Evolutionary conservation across 2,888 invertebrate species (phyloP).

Genomic region (Dorcus hopei): DNA sequence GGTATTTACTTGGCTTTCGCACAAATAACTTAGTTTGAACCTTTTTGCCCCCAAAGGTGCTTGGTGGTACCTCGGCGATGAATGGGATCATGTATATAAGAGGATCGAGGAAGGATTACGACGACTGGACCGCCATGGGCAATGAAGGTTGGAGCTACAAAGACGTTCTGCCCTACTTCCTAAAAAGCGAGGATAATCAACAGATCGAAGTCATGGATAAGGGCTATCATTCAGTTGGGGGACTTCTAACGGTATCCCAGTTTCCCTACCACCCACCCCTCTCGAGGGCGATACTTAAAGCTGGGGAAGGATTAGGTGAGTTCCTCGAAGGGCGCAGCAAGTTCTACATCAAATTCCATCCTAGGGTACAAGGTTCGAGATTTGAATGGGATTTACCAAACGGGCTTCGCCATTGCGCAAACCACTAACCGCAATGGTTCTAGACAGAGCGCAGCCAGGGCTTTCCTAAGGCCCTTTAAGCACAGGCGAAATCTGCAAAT

Average conservation of each 20-base stretch:
- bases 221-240: slow-evolving; percentile 75
- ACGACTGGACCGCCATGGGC: slow-evolving; percentile 82
- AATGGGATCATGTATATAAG: slow-evolving; percentile 97
- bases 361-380: slow-evolving; percentile 73
- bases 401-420: slow-evolving; percentile 85
- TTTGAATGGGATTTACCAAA: slow-evolving; percentile 74
- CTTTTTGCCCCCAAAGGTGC: slow-evolving; percentile 54
- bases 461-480: slow-evolving; percentile 77
- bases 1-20: slow-evolving; percentile 45
- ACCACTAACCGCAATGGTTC: slow-evolving; percentile 85
- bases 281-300: slow-evolving; percentile 74
- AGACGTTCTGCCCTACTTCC: slow-evolving; percentile 86
- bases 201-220: slow-evolving; percentile 67
- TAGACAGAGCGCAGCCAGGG: slow-evolving; percentile 75
- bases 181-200: slow-evolving; percentile 81
- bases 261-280: slow-evolving; percentile 85
- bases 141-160: slow-evolving; percentile 87
- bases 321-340: background rate
- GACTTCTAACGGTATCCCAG: slow-evolving; percentile 73
- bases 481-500: slow-evolving; percentile 76
- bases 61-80: slow-evolving; percentile 89
- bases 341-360: background rate
- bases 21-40: background rate
- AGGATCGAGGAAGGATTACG: slow-evolving; percentile 82
- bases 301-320: slow-evolving; percentile 71